Evolutionary conservation across 1,140 invertebrate species (phyloP).

Genomic region (Heliothis virescens): DNA sequence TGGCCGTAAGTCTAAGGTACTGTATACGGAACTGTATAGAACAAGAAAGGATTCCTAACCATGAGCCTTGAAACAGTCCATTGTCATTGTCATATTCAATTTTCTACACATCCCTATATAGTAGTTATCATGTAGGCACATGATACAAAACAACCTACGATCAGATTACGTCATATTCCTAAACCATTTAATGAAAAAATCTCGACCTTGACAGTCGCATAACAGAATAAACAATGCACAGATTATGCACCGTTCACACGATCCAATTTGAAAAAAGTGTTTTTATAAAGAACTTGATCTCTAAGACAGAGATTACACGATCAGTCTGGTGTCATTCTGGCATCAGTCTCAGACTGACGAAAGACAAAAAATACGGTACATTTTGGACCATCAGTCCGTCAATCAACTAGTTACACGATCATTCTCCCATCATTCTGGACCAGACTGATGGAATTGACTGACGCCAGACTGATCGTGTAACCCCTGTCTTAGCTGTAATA

Average conservation of each 20-base stretch:
- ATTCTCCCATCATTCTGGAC: no score
- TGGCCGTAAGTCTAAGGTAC: no score
- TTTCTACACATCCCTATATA: background rate
- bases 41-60: background rate
- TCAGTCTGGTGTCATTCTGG: no score
- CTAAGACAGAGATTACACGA: no score
- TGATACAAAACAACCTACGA: background rate
- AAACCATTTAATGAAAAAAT: constrained; percentile 36
- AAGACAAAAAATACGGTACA: no score
- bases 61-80: background rate
- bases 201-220: constrained; percentile 21
- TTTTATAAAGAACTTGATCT: constrained; percentile 48
- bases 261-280: constrained; percentile 8
- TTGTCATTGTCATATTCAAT: constrained; percentile 11
- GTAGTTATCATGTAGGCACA: no score
- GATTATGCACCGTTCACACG: constrained; percentile 32
- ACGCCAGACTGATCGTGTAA: no score
- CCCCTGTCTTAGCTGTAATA: constrained; percentile 24
- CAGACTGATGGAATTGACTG: no score
- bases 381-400: no score
- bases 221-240: constrained; percentile 37
- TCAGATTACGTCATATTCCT: background rate
- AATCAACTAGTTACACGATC: no score
- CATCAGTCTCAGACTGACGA: no score
- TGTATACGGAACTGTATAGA: no score